Evolutionary conservation across 2,888 invertebrate species (phyloP).

Genomic region (Ennomos erosarius): DNA sequence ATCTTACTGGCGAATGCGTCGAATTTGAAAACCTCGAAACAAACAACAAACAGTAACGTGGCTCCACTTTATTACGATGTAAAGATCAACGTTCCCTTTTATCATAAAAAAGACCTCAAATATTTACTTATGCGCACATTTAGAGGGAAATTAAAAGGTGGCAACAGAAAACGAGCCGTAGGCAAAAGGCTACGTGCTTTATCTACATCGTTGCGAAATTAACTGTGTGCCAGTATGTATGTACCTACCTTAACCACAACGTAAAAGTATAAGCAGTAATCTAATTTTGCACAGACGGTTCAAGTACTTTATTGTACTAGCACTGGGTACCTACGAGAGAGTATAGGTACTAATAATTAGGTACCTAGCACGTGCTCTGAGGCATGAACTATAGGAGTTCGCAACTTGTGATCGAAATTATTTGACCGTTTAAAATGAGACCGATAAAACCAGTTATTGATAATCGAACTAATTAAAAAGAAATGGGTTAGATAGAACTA

Average conservation of each 20-base stretch:
- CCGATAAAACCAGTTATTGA: no score
- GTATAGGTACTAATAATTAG: no score
- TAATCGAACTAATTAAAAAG: no score
- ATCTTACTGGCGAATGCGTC: no score
- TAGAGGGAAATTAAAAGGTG: constrained; percentile 71
- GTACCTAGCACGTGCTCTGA: no score
- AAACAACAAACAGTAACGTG: constrained; percentile 31
- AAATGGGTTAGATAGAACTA: no score
- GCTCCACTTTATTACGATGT: constrained; percentile 38
- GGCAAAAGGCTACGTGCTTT: constrained; percentile 71
- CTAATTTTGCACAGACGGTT: background rate
- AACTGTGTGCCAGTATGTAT: constrained; percentile 53
- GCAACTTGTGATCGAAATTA: no score
- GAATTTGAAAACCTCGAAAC: constrained; percentile 29
- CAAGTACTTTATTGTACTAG: no score
- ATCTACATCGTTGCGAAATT: constrained; percentile 78
- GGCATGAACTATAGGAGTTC: no score
- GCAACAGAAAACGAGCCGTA: constrained; percentile 57
- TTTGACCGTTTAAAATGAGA: no score
- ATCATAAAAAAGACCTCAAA: constrained; percentile 46
- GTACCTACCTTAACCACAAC: constrained; percentile 19
- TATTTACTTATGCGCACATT: constrained; percentile 61
- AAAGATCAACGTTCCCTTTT: constrained; percentile 39
- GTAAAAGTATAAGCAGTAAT: constrained; percentile 10
- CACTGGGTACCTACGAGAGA: no score